These are phyloP conservation scores for Crossocerus cetratus DNA, from an alignment of 2,888 invertebrate species.

Conservation along the genomic window DNA sequence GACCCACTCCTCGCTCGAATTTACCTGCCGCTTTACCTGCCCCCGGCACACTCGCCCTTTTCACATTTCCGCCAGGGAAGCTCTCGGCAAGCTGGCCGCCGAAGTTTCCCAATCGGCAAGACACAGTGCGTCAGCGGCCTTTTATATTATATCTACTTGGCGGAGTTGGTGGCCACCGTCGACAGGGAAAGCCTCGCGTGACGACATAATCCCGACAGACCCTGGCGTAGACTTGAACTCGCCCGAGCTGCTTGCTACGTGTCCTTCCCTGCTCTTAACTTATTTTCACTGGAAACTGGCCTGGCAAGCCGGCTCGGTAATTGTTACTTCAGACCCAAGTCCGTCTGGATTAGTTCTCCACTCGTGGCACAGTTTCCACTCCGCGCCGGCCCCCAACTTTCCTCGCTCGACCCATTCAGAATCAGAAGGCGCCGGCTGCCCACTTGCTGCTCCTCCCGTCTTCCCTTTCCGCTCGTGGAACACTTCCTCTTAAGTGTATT, in stretches of 20 bases:
- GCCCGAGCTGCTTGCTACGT: not conserved
- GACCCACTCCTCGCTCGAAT: constrained; percentile 18
- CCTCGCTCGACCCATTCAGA: not conserved
- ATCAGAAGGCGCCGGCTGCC: not conserved
- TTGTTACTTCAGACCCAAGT: constrained; percentile 6
- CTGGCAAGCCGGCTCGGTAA: not conserved
- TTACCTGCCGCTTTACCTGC: constrained; percentile 29
- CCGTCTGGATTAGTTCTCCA: constrained; percentile 43
- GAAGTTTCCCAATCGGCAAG: constrained; percentile 23
- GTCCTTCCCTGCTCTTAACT: not conserved
- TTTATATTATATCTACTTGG: constrained; percentile 2
- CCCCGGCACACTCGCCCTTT: constrained; percentile 14
- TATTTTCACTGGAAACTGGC: not conserved
- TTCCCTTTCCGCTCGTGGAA: no score
- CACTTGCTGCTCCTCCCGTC: not conserved
- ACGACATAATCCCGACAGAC: constrained; percentile 33
- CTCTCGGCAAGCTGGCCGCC: constrained; percentile 16
- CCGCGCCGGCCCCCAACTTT: not conserved
- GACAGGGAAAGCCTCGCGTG: constrained; percentile 35
- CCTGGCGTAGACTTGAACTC: no score
- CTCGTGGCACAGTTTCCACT: constrained; percentile 50
- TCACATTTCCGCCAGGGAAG: constrained; percentile 31
- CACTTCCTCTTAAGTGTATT: no score
- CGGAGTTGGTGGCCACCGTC: constrained; percentile 15
- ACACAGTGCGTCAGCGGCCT: constrained; percentile 7